phyloP scores from a whole-genome alignment of 2,888 invertebrate genomes.

The Pomacea canaliculata region DNA sequence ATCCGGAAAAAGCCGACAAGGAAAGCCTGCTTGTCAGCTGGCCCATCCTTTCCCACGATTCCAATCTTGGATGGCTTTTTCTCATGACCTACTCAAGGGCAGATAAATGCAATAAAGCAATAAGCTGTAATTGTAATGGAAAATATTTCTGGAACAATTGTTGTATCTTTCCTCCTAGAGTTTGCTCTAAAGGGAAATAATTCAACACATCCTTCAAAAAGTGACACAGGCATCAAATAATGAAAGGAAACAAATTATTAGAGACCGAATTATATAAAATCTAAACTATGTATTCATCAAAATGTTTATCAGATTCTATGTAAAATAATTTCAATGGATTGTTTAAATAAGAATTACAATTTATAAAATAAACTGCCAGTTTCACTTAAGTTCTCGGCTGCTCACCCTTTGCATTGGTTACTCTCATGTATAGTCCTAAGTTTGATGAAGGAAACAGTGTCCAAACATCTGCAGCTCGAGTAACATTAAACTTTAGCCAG shows the following conservation, averaged over 20 bases:
- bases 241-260: no score
- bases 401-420: conserved; percentile 49
- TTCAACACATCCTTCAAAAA: no score
- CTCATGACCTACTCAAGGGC: conserved; percentile 75
- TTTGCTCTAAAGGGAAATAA: no score
- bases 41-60: conserved; percentile 81
- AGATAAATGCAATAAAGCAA: neutral
- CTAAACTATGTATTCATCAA: no score
- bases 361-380: no score
- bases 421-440: conserved; percentile 77
- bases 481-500: conserved; percentile 90
- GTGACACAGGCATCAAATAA: no score
- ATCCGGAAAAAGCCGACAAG: conserved; percentile 83
- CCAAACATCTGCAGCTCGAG: conserved; percentile 83
- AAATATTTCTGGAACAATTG: no score
- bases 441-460: conserved; percentile 83
- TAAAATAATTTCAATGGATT: no score
- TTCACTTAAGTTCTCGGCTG: neutral
- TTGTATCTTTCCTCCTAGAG: no score
- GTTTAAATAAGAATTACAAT: no score
- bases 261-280: no score
- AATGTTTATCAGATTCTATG: no score
- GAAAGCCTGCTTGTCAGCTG: conserved; percentile 88
- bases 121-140: neutral
- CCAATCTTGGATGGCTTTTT: conserved; percentile 88